Base-by-base conservation (phyloP, 1,140 invertebrate genomes). In the Calephelis virginiensis region DNA sequence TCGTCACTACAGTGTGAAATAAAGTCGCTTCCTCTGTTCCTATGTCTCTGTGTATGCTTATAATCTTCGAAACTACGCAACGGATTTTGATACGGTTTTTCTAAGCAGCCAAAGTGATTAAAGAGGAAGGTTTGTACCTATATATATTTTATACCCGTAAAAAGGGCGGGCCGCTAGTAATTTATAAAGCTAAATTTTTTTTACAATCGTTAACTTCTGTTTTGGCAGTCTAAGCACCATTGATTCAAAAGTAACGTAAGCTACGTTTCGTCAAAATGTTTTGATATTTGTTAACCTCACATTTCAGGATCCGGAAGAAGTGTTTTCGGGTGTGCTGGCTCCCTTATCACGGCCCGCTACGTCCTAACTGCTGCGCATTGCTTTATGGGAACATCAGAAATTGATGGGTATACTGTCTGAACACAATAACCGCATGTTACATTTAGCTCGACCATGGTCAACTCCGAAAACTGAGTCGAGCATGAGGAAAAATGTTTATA, bases 321-420 rank as follows among this genome's bases (percentile, higher is more conserved):
- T 61, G 10, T 46, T 0, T 76, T 64, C 56, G 61, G 53, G 14
- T 96, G 95, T 77, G 93, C 92, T 5, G 95, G 94, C 11, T 89
- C 93, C 6, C 79, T 95, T 1, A 93, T 96, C 50, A 93, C 89
- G 59, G 76, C 91, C 40, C 72, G 87, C 14, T 93, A 93, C 72
- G 87, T 95, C n/a, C 37, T 95, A 5, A 95, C 94, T 0, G 92
- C 95, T 7, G 94, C 94, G 3, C 95, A 95, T 83, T 95, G 94
- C 71, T 82, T 94, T 0, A 43, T 43, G 40, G 40, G 8, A 8
- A 9, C 7, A 43, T 68, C 78, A 0, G 81, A 90, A 4, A 43
- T 61, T 28, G 66, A 66, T 53, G 60, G 72, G 79, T 81, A 60
- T 72, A 77, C 74, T 50, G 59, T 46, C 17, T 62, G 12, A 70